Evolutionary conservation across 1,140 invertebrate genomes (phyloP).

Genomic region (Coelopa frigida): DNA sequence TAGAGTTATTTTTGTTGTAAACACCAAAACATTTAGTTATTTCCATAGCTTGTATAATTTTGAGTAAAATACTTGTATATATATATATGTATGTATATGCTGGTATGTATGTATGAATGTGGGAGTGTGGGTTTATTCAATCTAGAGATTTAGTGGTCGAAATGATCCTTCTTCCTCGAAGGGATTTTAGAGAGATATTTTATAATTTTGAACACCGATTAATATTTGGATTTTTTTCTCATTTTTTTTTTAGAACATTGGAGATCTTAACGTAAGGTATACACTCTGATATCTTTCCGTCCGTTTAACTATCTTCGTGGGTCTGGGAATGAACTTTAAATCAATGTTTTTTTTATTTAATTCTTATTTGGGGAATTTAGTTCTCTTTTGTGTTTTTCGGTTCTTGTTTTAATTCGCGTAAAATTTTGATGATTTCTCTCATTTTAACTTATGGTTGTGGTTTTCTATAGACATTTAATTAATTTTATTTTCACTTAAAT

Average conservation of each 20-base stretch:
- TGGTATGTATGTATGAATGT: conserved; percentile 2
- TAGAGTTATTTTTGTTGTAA: conserved; percentile 4
- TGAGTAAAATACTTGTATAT: conserved; percentile 7
- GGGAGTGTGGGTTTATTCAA: too few species aligned
- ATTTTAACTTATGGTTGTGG: too few species aligned
- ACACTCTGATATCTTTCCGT: too few species aligned
- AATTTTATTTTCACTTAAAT: conserved; percentile 32
- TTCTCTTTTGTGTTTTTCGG: background rate
- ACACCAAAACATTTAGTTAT: conserved; percentile 6
- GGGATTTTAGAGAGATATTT: background rate
- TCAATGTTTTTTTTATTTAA: too few species aligned
- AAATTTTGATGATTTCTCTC: background rate
- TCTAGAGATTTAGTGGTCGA: too few species aligned
- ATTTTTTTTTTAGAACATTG: too few species aligned
- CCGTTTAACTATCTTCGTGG: too few species aligned
- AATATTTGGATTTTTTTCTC: background rate
- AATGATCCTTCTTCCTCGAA: too few species aligned
- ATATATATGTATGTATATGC: conserved; percentile 6
- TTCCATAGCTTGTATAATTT: conserved; percentile 9
- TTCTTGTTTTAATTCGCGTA: background rate
- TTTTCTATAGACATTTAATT: too few species aligned
- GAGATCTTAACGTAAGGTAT: too few species aligned
- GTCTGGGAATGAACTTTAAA: too few species aligned
- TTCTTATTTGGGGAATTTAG: background rate
- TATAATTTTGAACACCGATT: conserved; percentile 9